A percentile compares a stretch with the other conserved stretches of the same genome.
phyloP scores from a whole-genome alignment of 2,888 invertebrate species.

The Apoderus coryli region DNA sequence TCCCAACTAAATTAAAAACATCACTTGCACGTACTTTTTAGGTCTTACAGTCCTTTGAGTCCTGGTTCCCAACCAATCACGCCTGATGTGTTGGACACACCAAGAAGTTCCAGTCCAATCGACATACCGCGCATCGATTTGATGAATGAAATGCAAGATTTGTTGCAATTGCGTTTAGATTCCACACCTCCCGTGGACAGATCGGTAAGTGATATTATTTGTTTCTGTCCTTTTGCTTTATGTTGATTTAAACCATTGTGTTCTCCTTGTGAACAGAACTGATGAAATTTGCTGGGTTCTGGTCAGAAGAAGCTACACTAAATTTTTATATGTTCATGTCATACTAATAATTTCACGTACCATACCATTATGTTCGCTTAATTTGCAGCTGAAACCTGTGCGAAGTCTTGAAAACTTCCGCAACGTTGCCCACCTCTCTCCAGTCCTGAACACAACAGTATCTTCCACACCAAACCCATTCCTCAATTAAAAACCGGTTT shows the following conservation, averaged over 20 bases:
- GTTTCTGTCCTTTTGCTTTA: not conserved
- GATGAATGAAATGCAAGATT: constrained; percentile 50
- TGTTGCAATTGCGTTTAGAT: constrained; percentile 35
- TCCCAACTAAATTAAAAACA: no score
- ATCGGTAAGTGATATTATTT: constrained; percentile 46
- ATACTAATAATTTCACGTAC: no score
- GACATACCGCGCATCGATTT: constrained; percentile 41
- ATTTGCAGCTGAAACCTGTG: constrained; percentile 43
- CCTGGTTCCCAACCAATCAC: constrained; percentile 39
- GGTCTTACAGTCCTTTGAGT: constrained; percentile 32
- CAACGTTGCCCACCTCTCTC: constrained; percentile 22
- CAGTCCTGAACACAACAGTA: constrained; percentile 28
- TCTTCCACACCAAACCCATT: no score
- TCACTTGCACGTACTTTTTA: no score
- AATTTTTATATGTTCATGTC: no score
- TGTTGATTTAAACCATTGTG: not conserved
- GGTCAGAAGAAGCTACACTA: no score
- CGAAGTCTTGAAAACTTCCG: constrained; percentile 45
- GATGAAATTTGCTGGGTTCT: no score
- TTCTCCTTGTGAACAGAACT: no score
- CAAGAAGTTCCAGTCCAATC: constrained; percentile 31
- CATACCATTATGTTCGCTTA: constrained; percentile 7
- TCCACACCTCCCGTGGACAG: constrained; percentile 48
- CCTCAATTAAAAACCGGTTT: constrained; percentile 24
- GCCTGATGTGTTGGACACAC: constrained; percentile 35